These are phyloP conservation scores for Brachionus asplanchnoidis DNA, from an alignment of 1,140 invertebrate genomes.

Conservation along the genomic window DNA sequence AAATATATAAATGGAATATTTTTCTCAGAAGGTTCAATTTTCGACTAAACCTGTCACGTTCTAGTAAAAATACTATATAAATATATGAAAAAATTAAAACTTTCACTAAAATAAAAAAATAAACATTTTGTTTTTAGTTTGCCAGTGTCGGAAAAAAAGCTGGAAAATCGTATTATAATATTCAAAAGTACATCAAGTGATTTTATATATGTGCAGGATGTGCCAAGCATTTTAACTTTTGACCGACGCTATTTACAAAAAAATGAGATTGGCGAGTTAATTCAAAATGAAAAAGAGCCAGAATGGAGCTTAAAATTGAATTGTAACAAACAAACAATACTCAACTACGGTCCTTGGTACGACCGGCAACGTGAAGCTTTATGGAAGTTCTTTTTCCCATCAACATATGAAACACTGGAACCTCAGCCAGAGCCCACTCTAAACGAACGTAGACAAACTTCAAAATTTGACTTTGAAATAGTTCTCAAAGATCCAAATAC, in stretches of 20 bases:
- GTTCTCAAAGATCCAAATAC: constrained; percentile 20
- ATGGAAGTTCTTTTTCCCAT: constrained; percentile 90
- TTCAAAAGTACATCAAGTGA: constrained; percentile 27
- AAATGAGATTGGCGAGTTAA: constrained; percentile 24
- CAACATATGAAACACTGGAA: constrained; percentile 43
- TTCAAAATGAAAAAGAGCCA: constrained; percentile 39
- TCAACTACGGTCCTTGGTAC: constrained; percentile 96
- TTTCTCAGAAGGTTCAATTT: too few relatives aligned
- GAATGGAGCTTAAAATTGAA: constrained; percentile 63
- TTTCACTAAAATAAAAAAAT: not conserved
- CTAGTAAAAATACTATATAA: too few relatives aligned
- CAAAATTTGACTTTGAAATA: constrained; percentile 38
- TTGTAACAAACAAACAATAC: constrained; percentile 91
- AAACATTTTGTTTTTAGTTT: not conserved
- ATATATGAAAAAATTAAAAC: not conserved
- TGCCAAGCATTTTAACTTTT: constrained; percentile 6
- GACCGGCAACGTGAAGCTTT: constrained; percentile 86
- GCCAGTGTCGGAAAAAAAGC: not conserved
- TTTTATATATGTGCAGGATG: constrained; percentile 33
- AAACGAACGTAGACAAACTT: constrained; percentile 35
- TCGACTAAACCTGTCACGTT: too few relatives aligned
- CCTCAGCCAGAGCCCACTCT: constrained; percentile 35
- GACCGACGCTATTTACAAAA: constrained; percentile 21
- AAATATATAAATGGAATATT: too few relatives aligned
- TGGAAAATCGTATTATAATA: constrained; percentile 14